phyloP scores from a whole-genome alignment of 2,888 invertebrate species.

The Germaria angustata region DNA sequence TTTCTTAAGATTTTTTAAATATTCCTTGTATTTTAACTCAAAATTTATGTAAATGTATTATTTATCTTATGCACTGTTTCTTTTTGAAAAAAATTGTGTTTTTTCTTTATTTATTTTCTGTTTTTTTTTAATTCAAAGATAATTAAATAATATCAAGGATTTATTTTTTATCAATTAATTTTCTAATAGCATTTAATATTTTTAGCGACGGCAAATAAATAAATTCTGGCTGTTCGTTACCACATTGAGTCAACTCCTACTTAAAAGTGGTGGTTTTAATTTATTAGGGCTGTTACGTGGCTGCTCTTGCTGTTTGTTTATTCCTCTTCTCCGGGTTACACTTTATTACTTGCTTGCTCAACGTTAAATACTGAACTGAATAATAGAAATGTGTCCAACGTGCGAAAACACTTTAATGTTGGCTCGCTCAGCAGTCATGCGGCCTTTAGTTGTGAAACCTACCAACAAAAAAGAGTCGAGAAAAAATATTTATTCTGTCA shows the following conservation, averaged over 20 bases:
- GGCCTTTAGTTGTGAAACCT: constrained; percentile 45
- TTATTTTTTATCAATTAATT: not conserved
- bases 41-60: constrained; percentile 1
- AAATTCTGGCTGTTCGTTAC: constrained; percentile 34
- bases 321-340: constrained; percentile 5
- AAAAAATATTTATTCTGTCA: constrained; percentile 10
- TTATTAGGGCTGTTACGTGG: constrained; percentile 44
- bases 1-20: not conserved
- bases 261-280: constrained; percentile 56
- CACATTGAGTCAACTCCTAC: constrained; percentile 57
- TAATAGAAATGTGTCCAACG: constrained; percentile 52
- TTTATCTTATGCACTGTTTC: constrained; percentile 28
- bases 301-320: constrained; percentile 30
- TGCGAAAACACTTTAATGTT: constrained; percentile 55
- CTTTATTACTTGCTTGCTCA: constrained; percentile 60
- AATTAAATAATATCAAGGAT: not conserved
- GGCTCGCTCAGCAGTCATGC: constrained; percentile 52
- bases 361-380: constrained; percentile 60
- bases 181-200: not conserved
- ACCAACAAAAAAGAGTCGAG: constrained; percentile 11
- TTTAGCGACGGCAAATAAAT: constrained; percentile 59
- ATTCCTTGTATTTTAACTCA: not conserved
- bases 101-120: not conserved
- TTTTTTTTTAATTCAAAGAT: constrained; percentile 5
- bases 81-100: constrained; percentile 9